These are phyloP conservation scores for Epinotia brunnichana DNA, from an alignment of 2,888 invertebrate species.

Conservation along the genomic window DNA sequence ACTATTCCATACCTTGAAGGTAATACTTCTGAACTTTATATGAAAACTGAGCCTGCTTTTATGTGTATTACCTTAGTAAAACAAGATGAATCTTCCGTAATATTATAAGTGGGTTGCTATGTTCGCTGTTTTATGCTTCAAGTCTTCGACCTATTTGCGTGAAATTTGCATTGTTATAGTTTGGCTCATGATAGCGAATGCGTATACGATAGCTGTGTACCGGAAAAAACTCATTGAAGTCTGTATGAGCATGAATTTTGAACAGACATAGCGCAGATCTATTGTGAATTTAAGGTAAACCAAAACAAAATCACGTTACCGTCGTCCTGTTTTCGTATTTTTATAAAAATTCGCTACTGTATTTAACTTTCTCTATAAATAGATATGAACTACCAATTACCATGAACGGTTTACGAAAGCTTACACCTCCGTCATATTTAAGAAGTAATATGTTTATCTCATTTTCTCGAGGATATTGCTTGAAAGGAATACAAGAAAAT, in stretches of 20 bases:
- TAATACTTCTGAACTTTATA: conserved; percentile 16
- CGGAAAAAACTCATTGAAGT: conserved; percentile 14
- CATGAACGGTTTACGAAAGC: too few relatives aligned
- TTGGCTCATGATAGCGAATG: conserved; percentile 18
- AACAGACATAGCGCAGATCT: not conserved
- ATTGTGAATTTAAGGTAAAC: not conserved
- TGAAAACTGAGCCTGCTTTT: conserved; percentile 27
- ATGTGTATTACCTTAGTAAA: conserved; percentile 38
- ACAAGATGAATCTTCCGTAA: conserved; percentile 22
- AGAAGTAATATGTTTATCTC: too few relatives aligned
- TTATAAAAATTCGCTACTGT: too few relatives aligned
- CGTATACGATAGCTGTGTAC: conserved; percentile 24
- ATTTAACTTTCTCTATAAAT: too few relatives aligned
- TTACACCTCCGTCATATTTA: too few relatives aligned
- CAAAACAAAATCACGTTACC: too few relatives aligned
- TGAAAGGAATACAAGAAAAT: too few relatives aligned
- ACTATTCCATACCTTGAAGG: not conserved
- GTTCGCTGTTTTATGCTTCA: conserved; percentile 22
- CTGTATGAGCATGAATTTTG: not conserved
- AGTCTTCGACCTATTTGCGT: conserved; percentile 22
- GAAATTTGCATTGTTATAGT: conserved; percentile 33
- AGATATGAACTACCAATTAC: too few relatives aligned
- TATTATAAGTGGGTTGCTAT: conserved; percentile 21
- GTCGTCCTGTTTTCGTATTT: too few relatives aligned
- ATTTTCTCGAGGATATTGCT: too few relatives aligned